Conservation (phyloP, 1,140 invertebrate species). For the Euwallacea fornicatus region DNA sequence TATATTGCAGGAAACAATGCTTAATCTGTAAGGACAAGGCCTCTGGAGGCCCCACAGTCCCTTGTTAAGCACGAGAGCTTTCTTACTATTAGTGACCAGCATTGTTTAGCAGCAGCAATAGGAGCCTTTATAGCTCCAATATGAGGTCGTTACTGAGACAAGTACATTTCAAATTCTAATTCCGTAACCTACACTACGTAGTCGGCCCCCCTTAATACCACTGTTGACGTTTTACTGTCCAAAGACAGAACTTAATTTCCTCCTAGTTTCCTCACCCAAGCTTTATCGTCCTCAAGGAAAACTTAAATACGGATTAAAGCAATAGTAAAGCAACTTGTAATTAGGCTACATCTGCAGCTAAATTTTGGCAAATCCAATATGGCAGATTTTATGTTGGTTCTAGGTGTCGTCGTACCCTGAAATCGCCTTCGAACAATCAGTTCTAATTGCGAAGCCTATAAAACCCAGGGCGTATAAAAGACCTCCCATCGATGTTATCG, state of each 20-base stretch:
- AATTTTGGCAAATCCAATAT: conserved; percentile 49
- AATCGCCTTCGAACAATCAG: conserved; percentile 54
- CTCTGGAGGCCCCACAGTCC: too few species aligned
- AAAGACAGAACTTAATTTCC: conserved; percentile 23
- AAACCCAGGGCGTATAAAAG: conserved; percentile 49
- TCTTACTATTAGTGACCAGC: too few species aligned
- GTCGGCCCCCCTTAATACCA: neutral
- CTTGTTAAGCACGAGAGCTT: too few species aligned
- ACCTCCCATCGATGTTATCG: conserved; percentile 46
- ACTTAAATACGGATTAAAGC: conserved; percentile 25
- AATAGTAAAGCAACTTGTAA: conserved; percentile 31
- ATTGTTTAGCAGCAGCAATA: too few species aligned
- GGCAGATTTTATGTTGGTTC: conserved; percentile 48
- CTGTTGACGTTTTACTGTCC: conserved; percentile 24
- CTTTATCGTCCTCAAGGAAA: conserved; percentile 30
- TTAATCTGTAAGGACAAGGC: too few species aligned
- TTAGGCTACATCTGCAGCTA: conserved; percentile 39
- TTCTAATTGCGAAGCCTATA: conserved; percentile 54
- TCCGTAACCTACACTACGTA: neutral
- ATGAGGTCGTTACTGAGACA: too few species aligned
- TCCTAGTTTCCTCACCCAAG: conserved; percentile 28
- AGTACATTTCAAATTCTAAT: too few species aligned
- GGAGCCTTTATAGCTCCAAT: too few species aligned
- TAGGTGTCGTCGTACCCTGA: conserved; percentile 47
- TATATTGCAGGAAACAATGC: too few species aligned